Evolutionary conservation across 2,113 vertebrate genomes (phyloP).

Genomic region (Phylloscopus trochilus): DNA sequence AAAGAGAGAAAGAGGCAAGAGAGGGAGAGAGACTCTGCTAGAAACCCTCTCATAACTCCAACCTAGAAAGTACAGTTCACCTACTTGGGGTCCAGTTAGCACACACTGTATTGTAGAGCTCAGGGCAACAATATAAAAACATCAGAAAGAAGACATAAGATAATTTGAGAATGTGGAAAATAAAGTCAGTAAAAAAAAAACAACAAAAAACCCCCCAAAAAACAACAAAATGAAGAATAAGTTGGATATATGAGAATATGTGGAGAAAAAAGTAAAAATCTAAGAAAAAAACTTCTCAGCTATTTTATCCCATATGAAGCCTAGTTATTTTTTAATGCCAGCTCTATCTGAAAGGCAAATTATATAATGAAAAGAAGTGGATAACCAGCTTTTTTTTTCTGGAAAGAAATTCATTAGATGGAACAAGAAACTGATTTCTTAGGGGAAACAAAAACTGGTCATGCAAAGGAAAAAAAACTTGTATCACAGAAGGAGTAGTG

Average conservation of each 20-base stretch:
- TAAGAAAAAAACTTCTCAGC: background rate
- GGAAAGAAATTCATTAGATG: background rate
- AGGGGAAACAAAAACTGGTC: background rate
- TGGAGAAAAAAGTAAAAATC: background rate
- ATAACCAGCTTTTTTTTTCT: background rate
- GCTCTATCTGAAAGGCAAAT: background rate
- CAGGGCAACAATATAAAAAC: background rate
- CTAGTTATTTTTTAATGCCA: background rate
- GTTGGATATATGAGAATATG: background rate
- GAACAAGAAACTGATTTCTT: background rate
- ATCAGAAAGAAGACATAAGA: background rate
- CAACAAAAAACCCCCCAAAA: background rate
- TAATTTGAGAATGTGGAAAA: background rate
- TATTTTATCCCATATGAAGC: background rate
- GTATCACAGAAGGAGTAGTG: background rate
- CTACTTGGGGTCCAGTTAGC: background rate
- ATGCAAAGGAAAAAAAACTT: background rate
- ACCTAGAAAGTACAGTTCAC: background rate
- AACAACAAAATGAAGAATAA: background rate
- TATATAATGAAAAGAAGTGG: background rate
- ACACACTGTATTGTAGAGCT: background rate
- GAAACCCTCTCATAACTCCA: constrained; percentile 1
- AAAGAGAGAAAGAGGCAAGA: background rate
- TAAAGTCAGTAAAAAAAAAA: background rate
- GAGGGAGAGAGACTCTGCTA: background rate